A percentile compares a stretch with the other conserved stretches of the same genome.
These are phyloP conservation scores for Paralvinella palmiformis DNA, from an alignment of 1,140 invertebrate genomes.

Conservation along the genomic window DNA sequence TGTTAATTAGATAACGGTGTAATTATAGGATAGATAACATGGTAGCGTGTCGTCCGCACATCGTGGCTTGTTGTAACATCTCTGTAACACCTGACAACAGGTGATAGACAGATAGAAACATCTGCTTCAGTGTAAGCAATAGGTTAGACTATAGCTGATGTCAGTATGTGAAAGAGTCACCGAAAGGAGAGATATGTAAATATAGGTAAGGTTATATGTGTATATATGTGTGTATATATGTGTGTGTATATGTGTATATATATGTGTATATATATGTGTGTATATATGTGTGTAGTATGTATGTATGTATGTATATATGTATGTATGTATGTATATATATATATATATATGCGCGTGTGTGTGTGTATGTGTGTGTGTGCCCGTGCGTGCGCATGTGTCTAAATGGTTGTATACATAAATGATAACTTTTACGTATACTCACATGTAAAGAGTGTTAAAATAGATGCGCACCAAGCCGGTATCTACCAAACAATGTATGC, in stretches of 20 bases:
- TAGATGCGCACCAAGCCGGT: too few species aligned
- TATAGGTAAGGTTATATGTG: neutral
- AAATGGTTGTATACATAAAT: too few species aligned
- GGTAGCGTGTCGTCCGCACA: too few species aligned
- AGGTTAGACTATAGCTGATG: neutral
- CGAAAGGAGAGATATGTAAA: neutral
- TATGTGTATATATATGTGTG: neutral
- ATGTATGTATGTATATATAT: neutral
- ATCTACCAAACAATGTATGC: neutral
- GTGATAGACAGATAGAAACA: too few species aligned
- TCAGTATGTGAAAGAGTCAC: neutral
- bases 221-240: neutral
- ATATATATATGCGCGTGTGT: neutral
- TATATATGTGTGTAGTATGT: neutral
- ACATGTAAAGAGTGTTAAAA: too few species aligned
- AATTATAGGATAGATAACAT: too few species aligned
- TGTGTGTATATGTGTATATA: constrained; percentile 3
- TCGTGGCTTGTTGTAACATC: too few species aligned
- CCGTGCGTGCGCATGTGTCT: neutral
- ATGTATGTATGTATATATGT: neutral
- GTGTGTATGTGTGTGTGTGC: neutral
- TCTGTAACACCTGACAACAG: too few species aligned
- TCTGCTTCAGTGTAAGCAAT: too few species aligned
- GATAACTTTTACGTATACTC: too few species aligned
- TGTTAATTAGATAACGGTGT: too few species aligned